These are phyloP conservation scores for Blennius ocellaris DNA, from an alignment of 2,113 vertebrate species.

Conservation along the genomic window DNA sequence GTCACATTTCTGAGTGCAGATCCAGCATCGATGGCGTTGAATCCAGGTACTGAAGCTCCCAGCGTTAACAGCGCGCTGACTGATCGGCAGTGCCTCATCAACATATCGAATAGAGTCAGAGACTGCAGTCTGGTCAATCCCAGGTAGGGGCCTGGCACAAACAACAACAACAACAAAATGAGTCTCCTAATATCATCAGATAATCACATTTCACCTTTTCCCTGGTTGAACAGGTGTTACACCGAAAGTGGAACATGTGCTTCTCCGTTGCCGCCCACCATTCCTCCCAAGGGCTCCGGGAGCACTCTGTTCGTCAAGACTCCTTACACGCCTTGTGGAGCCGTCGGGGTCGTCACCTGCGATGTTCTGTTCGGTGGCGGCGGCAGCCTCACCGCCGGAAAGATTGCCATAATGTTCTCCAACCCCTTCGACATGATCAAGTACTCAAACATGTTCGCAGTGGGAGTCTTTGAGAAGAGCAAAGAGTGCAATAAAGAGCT, in stretches of 20 bases:
- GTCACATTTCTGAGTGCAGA: too few species aligned
- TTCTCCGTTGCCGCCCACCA: not conserved
- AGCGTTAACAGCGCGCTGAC: not conserved
- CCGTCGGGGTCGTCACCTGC: conserved; percentile 19
- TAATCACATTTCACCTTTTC: not conserved
- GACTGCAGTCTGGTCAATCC: conserved; percentile 1
- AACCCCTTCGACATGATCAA: conserved; percentile 11
- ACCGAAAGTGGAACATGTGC: not conserved
- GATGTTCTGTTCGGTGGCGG: not conserved
- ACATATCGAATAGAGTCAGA: not conserved
- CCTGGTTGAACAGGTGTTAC: not conserved
- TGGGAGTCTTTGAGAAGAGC: conserved; percentile 6
- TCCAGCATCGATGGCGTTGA: too few species aligned
- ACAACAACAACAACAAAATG: too few species aligned
- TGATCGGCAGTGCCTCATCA: not conserved
- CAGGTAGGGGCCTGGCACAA: not conserved
- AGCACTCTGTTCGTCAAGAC: conserved; percentile 4
- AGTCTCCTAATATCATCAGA: too few species aligned
- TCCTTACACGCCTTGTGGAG: not conserved
- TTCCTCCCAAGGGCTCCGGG: not conserved
- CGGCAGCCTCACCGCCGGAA: accelerated
- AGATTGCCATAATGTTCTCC: conserved; percentile 14
- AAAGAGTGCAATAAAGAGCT: conserved; percentile 9
- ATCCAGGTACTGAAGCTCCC: too few species aligned
- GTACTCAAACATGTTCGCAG: not conserved